Evolutionary conservation across 1,140 invertebrate genomes (phyloP).

Genomic region (Andrena cerasifolii): DNA sequence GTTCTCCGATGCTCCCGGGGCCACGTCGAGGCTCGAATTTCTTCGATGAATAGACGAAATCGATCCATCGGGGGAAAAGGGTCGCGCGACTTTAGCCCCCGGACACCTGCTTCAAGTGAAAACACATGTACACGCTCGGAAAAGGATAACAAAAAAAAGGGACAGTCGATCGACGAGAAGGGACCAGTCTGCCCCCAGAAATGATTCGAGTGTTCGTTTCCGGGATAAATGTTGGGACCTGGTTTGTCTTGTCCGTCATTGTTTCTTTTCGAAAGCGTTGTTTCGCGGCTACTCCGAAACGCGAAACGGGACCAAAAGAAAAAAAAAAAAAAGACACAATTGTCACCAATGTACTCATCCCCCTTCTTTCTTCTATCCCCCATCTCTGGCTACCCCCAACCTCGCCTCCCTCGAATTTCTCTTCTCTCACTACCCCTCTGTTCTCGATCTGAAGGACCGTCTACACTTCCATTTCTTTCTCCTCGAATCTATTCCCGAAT

Average conservation of each 20-base stretch:
- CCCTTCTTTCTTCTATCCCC: conserved; percentile 26
- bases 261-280: conserved; percentile 74
- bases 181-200: conserved; percentile 23
- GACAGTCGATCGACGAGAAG: neutral
- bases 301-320: conserved; percentile 81
- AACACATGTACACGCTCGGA: too few relatives aligned
- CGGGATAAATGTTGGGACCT: conserved; percentile 69
- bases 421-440: neutral
- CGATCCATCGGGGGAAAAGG: neutral
- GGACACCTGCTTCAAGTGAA: too few relatives aligned
- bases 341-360: conserved; percentile 55
- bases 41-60: neutral
- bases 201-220: conserved; percentile 50
- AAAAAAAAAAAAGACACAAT: conserved; percentile 62
- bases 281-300: conserved; percentile 73
- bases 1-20: neutral
- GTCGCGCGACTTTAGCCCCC: neutral
- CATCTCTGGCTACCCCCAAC: conserved; percentile 49
- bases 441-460: too few relatives aligned
- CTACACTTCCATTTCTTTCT: too few relatives aligned
- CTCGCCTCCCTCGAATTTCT: conserved; percentile 6
- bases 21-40: neutral
- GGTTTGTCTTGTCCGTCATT: conserved; percentile 74
- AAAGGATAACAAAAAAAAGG: neutral
- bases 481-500: too few relatives aligned